Conservation (phyloP, 2,888 invertebrate species). For the Catocala nupta region DNA sequence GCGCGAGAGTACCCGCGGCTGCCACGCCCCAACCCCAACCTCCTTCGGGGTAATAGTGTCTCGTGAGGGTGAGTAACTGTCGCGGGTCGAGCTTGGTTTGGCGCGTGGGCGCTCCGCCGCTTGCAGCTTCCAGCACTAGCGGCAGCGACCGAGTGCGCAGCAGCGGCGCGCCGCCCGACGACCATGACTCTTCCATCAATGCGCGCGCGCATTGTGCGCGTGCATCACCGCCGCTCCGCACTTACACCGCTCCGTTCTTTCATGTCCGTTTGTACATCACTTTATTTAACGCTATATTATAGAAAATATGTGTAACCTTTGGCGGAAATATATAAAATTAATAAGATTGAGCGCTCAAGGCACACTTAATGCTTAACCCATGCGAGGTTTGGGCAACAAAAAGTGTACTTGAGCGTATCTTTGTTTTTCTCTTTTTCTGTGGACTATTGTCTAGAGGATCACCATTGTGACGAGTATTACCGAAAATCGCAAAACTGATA, state of each 20-base stretch:
- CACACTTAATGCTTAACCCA: neutral
- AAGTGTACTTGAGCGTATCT: neutral
- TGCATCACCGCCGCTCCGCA: constrained; percentile 75
- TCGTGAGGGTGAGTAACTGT: constrained; percentile 89
- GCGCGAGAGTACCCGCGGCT: constrained; percentile 90
- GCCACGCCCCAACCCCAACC: constrained; percentile 96
- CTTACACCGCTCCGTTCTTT: constrained; percentile 64
- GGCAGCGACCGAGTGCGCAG: constrained; percentile 90
- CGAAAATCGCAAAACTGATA: constrained; percentile 13
- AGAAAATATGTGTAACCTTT: neutral
- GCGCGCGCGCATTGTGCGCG: constrained; percentile 81
- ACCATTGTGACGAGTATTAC: constrained; percentile 23
- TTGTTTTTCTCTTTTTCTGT: neutral
- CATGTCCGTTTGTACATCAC: constrained; percentile 74
- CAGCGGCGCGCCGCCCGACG: constrained; percentile 87
- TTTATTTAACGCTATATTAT: constrained; percentile 26
- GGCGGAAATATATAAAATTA: neutral
- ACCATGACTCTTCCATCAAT: constrained; percentile 87
- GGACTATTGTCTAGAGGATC: constrained; percentile 36
- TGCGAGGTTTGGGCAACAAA: neutral
- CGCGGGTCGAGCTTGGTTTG: constrained; percentile 85
- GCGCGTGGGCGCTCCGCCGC: constrained; percentile 79
- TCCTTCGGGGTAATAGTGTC: constrained; percentile 95
- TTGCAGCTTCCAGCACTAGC: constrained; percentile 87
- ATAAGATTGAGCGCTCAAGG: neutral